Percentiles rank a stretch among this genome's conserved stretches.
Evolutionary conservation across 2,113 vertebrate genomes (phyloP).

Genomic region (Amphilophus citrinellus): DNA sequence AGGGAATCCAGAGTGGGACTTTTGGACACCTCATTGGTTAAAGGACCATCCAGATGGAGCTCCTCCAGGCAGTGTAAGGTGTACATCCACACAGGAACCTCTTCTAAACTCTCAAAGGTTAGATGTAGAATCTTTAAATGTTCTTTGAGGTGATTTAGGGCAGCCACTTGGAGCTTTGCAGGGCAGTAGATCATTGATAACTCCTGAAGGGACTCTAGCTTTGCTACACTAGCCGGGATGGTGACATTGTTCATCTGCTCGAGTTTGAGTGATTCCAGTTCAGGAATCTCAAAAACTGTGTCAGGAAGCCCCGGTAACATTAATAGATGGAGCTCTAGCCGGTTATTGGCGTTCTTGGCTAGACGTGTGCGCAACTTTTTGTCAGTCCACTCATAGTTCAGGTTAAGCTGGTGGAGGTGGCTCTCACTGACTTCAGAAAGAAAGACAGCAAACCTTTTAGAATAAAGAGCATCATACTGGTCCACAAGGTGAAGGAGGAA

Average conservation of each 20-base stretch:
- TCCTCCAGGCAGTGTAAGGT: constrained; percentile 85
- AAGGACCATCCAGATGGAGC: constrained; percentile 84
- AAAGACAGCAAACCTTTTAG: constrained; percentile 90
- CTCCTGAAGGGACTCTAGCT: constrained; percentile 84
- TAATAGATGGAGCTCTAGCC: constrained; percentile 85
- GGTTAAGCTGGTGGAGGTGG: constrained; percentile 87
- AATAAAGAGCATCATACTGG: constrained; percentile 90
- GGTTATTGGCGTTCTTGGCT: constrained; percentile 77
- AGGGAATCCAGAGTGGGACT: constrained; percentile 83
- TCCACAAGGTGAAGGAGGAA: constrained; percentile 93
- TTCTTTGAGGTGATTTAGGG: constrained; percentile 83
- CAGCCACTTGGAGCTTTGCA: constrained; percentile 83
- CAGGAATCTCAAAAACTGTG: constrained; percentile 85
- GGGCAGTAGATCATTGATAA: constrained; percentile 85
- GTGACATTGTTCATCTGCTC: constrained; percentile 85
- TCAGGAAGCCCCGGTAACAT: constrained; percentile 88
- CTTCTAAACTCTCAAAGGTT: constrained; percentile 82
- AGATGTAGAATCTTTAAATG: constrained; percentile 84
- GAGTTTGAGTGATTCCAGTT: constrained; percentile 87
- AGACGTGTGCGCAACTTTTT: constrained; percentile 87
- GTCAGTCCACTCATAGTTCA: constrained; percentile 89
- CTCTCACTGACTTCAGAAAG: constrained; percentile 92
- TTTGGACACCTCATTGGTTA: constrained; percentile 82
- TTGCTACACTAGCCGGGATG: constrained; percentile 82
- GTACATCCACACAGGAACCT: constrained; percentile 89